Conservation (phyloP, 2,113 vertebrate species). For the Perca flavescens region DNA sequence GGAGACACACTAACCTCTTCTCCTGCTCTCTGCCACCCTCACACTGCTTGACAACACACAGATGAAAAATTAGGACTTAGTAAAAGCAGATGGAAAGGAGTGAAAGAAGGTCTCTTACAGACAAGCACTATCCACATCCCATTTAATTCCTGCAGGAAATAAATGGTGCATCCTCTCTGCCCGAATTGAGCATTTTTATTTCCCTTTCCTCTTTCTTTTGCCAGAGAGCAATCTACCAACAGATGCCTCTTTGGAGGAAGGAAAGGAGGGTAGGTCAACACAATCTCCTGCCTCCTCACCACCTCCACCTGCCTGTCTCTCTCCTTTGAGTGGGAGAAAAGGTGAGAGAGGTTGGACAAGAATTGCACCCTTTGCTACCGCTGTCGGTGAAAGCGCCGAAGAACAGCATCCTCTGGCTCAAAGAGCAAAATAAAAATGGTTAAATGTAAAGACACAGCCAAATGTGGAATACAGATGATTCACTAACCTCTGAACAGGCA, state of each 20-base stretch:
- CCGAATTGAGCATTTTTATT: conserved; percentile 30
- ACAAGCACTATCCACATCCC: conserved; percentile 43
- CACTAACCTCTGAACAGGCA: conserved; percentile 42
- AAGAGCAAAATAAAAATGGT: conserved; percentile 45
- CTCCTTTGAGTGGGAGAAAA: neutral
- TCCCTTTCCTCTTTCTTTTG: conserved; percentile 15
- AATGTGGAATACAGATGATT: conserved; percentile 45
- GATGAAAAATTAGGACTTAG: conserved; percentile 60
- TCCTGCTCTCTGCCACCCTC: conserved; percentile 29
- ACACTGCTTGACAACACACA: conserved; percentile 56
- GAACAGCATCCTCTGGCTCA: conserved; percentile 1
- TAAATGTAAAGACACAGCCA: conserved; percentile 59
- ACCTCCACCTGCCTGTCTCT: conserved; percentile 46
- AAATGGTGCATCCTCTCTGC: conserved; percentile 44
- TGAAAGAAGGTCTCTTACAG: conserved; percentile 35
- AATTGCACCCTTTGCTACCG: neutral
- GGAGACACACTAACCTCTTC: conserved; percentile 21
- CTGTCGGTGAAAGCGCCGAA: neutral
- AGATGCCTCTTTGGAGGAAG: conserved; percentile 50
- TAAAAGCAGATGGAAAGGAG: conserved; percentile 49
- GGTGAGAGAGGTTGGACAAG: conserved; percentile 8
- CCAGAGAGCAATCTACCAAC: conserved; percentile 9
- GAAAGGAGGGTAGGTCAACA: conserved; percentile 39
- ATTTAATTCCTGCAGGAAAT: conserved; percentile 62
- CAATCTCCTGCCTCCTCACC: conserved; percentile 34